Evolutionary conservation across 2,797 vertebrate genomes (phyloP), one percentile per base, ranked within the genome.

Genomic region (Pangasius larnaudii): DNA sequence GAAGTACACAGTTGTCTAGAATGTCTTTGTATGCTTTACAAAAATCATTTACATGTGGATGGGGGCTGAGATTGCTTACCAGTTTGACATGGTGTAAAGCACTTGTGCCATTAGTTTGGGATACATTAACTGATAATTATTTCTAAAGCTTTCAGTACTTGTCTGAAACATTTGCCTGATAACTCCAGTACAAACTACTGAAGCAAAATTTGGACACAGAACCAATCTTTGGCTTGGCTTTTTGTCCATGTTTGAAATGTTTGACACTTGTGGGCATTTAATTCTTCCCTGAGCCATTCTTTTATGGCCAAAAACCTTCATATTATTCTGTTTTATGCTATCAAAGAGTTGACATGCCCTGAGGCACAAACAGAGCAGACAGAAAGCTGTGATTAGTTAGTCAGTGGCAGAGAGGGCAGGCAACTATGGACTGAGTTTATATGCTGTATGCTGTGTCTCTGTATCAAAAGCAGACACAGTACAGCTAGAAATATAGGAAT

Each of bases 381-480:
- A 46, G 39, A 42, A 46, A 82, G 7, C 80, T 46, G 58, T 63
- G 36, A 63, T 82, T 63, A 42, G 80, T 46, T 63, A 82, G 58
- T 82, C 39, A n/a, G 39, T 13, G 58, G 14, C 24, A 42, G 56
- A 61, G 36, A 81, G 16, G 36, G 56, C 33, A 61, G 22, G 80
- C 13, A 82, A 63, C 63, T 61, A 61, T 56, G 53, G 51, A 36
- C 18, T 58, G 77, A 22, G 18, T 36, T 79, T 79, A 36, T 56
- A 53, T 78, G 56, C 22, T 78, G 49, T 53, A 49, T 79, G 58
- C 22, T 79, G 49, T 27, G 22, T 27, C 36, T 63, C 80, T 18
- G 22, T 46, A 59, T 39, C 19, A 33, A 36, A 59, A 80, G 72
- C 24, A 77, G n/a, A 19, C 8, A 22, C 16, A 30, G 2, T 79